These are phyloP conservation scores for Drosophila phalerata DNA, from an alignment of 2,888 invertebrate genomes.

Conservation along the genomic window DNA sequence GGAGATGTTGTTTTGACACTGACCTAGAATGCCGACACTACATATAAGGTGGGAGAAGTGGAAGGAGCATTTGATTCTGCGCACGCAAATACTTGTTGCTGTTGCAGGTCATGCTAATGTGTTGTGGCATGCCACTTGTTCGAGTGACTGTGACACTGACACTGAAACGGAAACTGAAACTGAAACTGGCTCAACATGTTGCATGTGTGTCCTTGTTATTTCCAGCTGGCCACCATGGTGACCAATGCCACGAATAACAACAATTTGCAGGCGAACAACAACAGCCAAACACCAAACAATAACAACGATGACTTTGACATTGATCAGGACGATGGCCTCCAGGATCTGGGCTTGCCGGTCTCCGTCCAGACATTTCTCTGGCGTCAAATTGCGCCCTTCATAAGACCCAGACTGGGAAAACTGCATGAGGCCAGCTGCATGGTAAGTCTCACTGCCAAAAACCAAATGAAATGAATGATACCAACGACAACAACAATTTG, in stretches of 20 bases:
- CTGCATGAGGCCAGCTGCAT: conserved; percentile 98
- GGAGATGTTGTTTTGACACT: conserved; percentile 58
- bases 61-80: conserved; percentile 44
- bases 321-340: conserved; percentile 88
- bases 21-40: conserved; percentile 57
- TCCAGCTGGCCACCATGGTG: conserved; percentile 76
- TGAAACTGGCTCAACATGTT: conserved; percentile 51
- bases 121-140: conserved; percentile 38
- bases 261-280: conserved; percentile 74
- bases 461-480: conserved; percentile 5
- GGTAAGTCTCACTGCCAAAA: conserved; percentile 88
- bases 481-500: conserved; percentile 18
- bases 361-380: conserved; percentile 99
- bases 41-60: not conserved
- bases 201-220: conserved; percentile 48
- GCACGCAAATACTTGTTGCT: conserved; percentile 83
- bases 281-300: conserved; percentile 77
- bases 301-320: conserved; percentile 83
- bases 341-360: conserved; percentile 94
- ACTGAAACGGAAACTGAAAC: conserved; percentile 35
- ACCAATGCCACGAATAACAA: conserved; percentile 75
- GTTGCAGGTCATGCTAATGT: conserved; percentile 50
- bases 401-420: conserved; percentile 97
- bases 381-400: conserved; percentile 99
- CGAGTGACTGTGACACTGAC: conserved; percentile 52